Evolutionary conservation across 1,140 invertebrate genomes (phyloP).

Genomic region (Lerema accius): DNA sequence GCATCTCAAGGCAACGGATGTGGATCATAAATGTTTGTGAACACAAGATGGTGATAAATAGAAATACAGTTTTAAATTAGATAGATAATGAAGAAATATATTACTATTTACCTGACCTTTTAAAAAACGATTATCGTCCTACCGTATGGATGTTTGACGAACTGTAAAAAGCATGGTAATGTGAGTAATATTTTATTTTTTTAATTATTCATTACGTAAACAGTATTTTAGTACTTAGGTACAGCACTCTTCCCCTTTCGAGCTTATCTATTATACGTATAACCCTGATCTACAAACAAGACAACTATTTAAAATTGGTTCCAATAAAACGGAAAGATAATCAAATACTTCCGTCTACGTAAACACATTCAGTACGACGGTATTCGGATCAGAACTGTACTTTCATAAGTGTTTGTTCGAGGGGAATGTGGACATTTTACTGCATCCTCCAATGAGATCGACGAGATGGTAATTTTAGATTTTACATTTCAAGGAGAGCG

Average conservation of each 20-base stretch:
- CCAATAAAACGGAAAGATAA: neutral
- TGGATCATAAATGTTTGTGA: conserved; percentile 14
- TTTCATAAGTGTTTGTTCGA: conserved; percentile 1
- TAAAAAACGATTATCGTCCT: neutral
- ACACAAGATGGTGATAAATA: neutral
- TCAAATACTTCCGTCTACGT: neutral
- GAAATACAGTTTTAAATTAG: neutral
- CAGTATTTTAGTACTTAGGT: too few relatives aligned
- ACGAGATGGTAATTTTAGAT: conserved; percentile 1
- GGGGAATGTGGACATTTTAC: conserved; percentile 3
- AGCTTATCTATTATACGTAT: too few relatives aligned
- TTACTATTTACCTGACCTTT: too few relatives aligned
- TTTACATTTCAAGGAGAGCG: neutral
- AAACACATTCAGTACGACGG: neutral
- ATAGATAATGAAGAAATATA: neutral
- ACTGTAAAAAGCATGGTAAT: too few relatives aligned
- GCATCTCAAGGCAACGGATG: conserved; percentile 22
- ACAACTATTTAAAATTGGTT: neutral
- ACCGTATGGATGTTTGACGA: too few relatives aligned
- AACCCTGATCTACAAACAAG: too few relatives aligned
- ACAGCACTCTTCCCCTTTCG: too few relatives aligned
- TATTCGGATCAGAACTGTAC: neutral
- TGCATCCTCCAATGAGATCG: neutral
- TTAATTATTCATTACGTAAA: too few relatives aligned
- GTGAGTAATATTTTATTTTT: too few relatives aligned